Conservation (phyloP, 2,113 vertebrate genomes). For the Calidris pugnax region DNA sequence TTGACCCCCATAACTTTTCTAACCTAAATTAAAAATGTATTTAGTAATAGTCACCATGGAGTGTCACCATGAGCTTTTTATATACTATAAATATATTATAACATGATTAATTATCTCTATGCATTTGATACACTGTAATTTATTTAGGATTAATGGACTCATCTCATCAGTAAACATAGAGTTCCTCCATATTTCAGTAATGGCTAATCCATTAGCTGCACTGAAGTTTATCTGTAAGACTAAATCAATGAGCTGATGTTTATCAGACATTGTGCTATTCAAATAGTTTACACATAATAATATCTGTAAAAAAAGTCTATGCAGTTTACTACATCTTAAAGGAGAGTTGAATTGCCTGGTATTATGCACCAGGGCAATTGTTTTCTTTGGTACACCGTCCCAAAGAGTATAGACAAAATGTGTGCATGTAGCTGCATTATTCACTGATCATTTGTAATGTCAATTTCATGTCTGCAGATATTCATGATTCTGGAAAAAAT, state of each 20-base stretch:
- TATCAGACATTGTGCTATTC: not conserved
- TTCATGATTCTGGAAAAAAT: not conserved
- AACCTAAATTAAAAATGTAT: not conserved
- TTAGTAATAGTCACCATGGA: not conserved
- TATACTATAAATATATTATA: not conserved
- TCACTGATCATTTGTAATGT: not conserved
- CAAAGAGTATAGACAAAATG: not conserved
- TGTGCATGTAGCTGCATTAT: not conserved
- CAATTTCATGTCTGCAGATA: not conserved
- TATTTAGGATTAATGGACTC: constrained; percentile 37
- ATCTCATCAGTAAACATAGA: not conserved
- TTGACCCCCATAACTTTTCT: not conserved
- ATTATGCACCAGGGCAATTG: not conserved
- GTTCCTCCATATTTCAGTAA: constrained; percentile 2
- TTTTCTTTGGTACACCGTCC: not conserved
- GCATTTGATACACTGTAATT: constrained; percentile 3
- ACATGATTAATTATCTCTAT: not conserved
- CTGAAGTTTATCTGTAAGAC: not conserved
- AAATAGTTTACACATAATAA: not conserved
- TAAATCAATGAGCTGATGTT: not conserved
- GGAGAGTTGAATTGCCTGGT: not conserved
- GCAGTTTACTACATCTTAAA: not conserved
- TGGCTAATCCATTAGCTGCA: not conserved
- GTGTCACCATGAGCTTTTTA: not conserved
- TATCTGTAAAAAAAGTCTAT: not conserved